Evolutionary conservation across 2,113 vertebrate genomes (phyloP), one percentile per base, ranked within the genome.

Genomic region (Calcarius ornatus): DNA sequence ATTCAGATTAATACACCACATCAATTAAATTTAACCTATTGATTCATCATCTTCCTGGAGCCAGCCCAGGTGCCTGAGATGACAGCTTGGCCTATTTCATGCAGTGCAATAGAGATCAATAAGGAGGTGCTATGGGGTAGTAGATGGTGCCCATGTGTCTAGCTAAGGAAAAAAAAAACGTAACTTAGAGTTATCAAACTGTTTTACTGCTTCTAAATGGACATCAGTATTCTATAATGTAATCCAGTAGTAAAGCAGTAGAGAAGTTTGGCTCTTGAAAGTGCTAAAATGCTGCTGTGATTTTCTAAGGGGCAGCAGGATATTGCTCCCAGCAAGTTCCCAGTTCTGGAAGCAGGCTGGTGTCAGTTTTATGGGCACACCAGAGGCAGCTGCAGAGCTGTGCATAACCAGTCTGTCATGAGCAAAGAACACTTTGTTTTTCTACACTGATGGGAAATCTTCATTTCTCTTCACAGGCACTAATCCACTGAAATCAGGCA

Each of bases 91-190:
- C 96, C 93, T 76, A 9, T 95, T 96, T 88, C 96, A 96, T 65
- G 86, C 79, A 79, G 78, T 64, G 87, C 71, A 79, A 77, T 3
- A 27, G 6, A 59, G 86, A 97, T 94, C 97, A 95, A 92, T 92
- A 90, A 60, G 79, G 94, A 70, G 91, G 84, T 77, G 69, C 65
- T 30, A 3, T 0, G 6, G 37, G 10, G 23, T 25, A 70, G 70
- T 24, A 66, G 81, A 79, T 2, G 90, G 95, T 97, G 96, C 91
- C 96, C 90, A 31, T 45, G 68, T 93, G 96, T 95, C 97, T 97
- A 82, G 81, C 86, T 85, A 57, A 63, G 78, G 54, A 81, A 80
- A 86, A 82, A 86, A 77, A 86, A 0, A 77, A 12, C 3, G 68
- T 40, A 91, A 94, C 79, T 92, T 70, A n/a, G 40, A 37, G 37